A percentile compares a stretch with the other conserved stretches of the same genome.
These are phyloP conservation scores for Poeciliopsis turneri DNA, from an alignment of 2,797 vertebrate genomes.

Conservation along the genomic window DNA sequence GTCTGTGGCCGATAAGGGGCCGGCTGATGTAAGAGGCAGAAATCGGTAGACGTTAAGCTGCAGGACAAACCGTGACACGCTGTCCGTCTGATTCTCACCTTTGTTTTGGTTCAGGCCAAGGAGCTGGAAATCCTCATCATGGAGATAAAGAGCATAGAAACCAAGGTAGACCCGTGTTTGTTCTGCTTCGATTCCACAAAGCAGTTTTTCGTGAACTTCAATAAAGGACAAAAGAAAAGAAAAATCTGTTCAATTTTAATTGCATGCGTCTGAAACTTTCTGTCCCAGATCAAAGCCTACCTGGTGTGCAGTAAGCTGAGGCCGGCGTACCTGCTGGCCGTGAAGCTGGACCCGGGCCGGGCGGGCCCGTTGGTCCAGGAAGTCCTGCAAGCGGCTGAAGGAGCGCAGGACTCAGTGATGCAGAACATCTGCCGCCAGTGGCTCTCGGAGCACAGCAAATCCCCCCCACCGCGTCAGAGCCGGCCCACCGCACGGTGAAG, in stretches of 20 bases:
- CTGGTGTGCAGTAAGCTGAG: constrained; percentile 90
- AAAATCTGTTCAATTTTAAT: neutral
- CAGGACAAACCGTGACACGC: neutral
- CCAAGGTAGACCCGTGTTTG: constrained; percentile 78
- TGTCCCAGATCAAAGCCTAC: constrained; percentile 89
- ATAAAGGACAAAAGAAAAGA: neutral
- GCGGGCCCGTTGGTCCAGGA: constrained; percentile 88
- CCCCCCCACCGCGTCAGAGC: constrained; percentile 64
- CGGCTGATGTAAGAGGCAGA: constrained; percentile 84
- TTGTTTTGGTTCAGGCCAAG: constrained; percentile 76
- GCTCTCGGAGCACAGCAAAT: constrained; percentile 87
- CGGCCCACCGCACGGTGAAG: constrained; percentile 60
- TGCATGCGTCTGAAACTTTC: neutral
- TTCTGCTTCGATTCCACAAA: neutral
- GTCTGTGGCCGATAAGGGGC: constrained; percentile 84
- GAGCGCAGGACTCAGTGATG: constrained; percentile 86
- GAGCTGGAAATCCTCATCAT: constrained; percentile 93
- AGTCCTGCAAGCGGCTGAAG: constrained; percentile 87
- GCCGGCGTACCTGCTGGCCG: constrained; percentile 91
- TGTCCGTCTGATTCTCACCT: neutral
- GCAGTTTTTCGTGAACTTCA: neutral
- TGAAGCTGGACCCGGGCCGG: constrained; percentile 87
- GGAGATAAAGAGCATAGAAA: constrained; percentile 90
- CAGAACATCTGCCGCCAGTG: constrained; percentile 93
- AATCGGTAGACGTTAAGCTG: neutral